Conservation (phyloP, 2,888 invertebrate species). For the Caenorhabditis zanzibari region DNA sequence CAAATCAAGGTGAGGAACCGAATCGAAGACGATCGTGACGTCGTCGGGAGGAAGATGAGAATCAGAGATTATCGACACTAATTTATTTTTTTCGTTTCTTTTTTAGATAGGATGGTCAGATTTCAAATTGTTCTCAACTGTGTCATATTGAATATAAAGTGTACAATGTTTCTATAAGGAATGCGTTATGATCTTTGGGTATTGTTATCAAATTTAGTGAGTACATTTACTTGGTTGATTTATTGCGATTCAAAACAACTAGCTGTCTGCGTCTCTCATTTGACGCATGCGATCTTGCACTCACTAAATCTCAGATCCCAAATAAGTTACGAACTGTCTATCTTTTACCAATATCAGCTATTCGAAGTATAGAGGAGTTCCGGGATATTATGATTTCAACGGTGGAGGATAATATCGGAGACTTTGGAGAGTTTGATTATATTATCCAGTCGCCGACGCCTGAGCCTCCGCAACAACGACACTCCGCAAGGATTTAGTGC, state of each 20-base stretch:
- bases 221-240: too few species aligned
- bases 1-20: conserved; percentile 24
- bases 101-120: neutral
- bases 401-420: conserved; percentile 33
- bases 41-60: neutral
- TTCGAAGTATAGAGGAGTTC: conserved; percentile 53
- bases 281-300: too few species aligned
- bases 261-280: too few species aligned
- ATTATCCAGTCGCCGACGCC: too few species aligned
- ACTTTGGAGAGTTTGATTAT: conserved; percentile 42
- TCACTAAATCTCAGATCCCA: too few species aligned
- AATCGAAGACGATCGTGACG: conserved; percentile 7
- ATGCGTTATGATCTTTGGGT: neutral
- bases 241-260: too few species aligned
- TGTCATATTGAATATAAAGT: conserved; percentile 9
- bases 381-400: conserved; percentile 50
- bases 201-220: neutral
- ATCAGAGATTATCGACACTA: conserved; percentile 6
- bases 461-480: too few species aligned
- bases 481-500: too few species aligned
- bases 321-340: too few species aligned
- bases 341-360: too few species aligned
- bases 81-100: conserved; percentile 1
- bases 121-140: neutral
- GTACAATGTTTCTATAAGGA: neutral